Base-by-base conservation (phyloP, 2,113 vertebrate species). In the Chaetodon auriga region DNA sequence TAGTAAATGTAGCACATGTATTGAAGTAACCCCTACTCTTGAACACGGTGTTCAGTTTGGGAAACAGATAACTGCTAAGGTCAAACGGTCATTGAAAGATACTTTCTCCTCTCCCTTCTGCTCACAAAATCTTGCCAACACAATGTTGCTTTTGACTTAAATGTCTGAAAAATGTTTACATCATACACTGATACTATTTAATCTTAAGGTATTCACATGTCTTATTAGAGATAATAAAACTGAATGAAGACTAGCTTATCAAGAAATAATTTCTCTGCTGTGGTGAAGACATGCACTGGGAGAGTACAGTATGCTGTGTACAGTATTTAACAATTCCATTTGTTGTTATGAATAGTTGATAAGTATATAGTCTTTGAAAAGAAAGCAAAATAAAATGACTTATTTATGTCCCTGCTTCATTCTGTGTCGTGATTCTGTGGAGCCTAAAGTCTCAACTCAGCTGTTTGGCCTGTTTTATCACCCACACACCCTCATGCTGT, bases 241-340 rank as follows among this genome's bases (percentile, higher is more conserved):
- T 81, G 82, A 92, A 90, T 92, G 87, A 92, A 94, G 91, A 94
- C 89, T 92, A 95, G 85, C 82, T 86, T 89, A 89, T 94, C 77
- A 90, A 91, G 81, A 90, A 90, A 89, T 86, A 91, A 91, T 87
- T 96, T 96, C 94, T 97, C 95, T 95, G 91, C 92, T 95, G 93
- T 96, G 95, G 94, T 96, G 95, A 95, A 96, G 95, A 94, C 96
- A 97, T 97, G 98, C 97, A 98, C 97, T 98, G 97, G 90, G 89
- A 97, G 95, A 96, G 96, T 96, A 87, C 88, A 94, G 92, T 94
- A 94, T 94, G 92, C 92, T 96, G 92, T 97, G 96, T 98, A 97
- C 97, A 98, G 98, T 98, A 97, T 98, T 99, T 97, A 96, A 96
- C 96, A 95, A 96, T 95, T 94, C 96, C 92, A 95, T 92, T 95